Base-by-base conservation (phyloP, 2,113 vertebrate genomes). In the Mus pahari region DNA sequence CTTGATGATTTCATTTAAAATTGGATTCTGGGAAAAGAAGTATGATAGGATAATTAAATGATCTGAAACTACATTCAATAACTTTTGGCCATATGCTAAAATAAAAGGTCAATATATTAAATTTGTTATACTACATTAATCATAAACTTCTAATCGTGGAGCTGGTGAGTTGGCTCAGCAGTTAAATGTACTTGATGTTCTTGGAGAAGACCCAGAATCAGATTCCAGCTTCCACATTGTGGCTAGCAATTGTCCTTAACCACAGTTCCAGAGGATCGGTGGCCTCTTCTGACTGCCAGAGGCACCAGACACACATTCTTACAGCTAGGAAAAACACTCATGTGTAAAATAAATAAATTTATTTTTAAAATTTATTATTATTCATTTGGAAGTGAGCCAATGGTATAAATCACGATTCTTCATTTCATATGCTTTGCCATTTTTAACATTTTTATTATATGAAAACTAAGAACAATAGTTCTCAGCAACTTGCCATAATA, bases 341-440 rank as follows among this genome's bases (percentile, higher is more conserved):
- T 26, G 26, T 22, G 26, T 60, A 82, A 39, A 60, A 26, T 39
- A 58, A 58, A 82, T 39, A 8, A 50, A 81, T 17, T 0, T 36
- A 33, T 20, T 81, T 12, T 90, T 86, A 66, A 96, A 95, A 28
- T 13, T 64, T 39, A 78, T 92, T 45, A 81, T 89, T 77, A 95
- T 53, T 94, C 89, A 82, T 53, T 58, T 84, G 28, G 50, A 92
- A 13, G 68, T 81, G 31, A 97, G 73, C 3, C 60, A 96, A n/a
- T 64, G 13, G 73, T 36, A 39, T 36, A 90, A 89, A 19, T 94
- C 71, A 90, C 95, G 95, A 73, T 82, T 11, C 1, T 17, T 62
- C 13, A 66, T 81, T 45, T 22, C 84, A n/a, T 14, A 68, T 62
- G 11, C 3, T 90, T 92, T 81, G 14, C 86, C 24, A 93, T 3